These are phyloP conservation scores for Momotus momota DNA, from an alignment of 2,797 vertebrate species.

Conservation along the genomic window DNA sequence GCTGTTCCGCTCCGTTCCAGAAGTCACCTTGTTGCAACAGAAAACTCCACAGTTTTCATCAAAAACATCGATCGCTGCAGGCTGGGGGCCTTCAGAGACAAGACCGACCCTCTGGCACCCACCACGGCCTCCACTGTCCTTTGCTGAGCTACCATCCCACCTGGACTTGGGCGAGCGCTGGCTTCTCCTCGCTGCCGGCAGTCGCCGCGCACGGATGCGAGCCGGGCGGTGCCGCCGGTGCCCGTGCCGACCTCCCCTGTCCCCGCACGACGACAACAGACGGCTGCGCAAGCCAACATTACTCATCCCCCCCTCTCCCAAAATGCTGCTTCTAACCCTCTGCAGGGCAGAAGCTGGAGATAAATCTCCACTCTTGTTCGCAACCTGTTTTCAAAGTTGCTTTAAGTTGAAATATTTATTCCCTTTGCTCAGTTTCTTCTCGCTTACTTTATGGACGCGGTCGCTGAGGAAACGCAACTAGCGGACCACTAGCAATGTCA, in stretches of 20 bases:
- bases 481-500: not conserved
- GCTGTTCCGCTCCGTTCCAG: rapidly evolving
- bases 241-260: too few relatives aligned
- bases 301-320: not conserved
- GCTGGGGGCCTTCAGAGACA: not conserved
- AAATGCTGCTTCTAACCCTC: not conserved
- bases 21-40: not conserved
- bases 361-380: not conserved
- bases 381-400: not conserved
- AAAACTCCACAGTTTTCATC: not conserved
- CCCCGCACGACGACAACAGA: not conserved
- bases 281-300: not conserved
- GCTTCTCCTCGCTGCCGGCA: too few relatives aligned
- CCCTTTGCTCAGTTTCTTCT: not conserved
- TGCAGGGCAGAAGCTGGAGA: not conserved
- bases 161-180: too few relatives aligned
- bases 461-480: not conserved
- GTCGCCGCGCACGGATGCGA: too few relatives aligned
- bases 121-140: rapidly evolving
- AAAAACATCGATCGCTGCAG: not conserved
- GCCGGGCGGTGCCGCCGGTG: too few relatives aligned
- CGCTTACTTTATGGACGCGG: not conserved
- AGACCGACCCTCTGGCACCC: not conserved
- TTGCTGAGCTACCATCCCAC: too few relatives aligned
- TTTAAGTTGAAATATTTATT: constrained; percentile 49